Evolutionary conservation across 2,113 vertebrate genomes (phyloP).

Genomic region (Hydrolagus affinis): DNA sequence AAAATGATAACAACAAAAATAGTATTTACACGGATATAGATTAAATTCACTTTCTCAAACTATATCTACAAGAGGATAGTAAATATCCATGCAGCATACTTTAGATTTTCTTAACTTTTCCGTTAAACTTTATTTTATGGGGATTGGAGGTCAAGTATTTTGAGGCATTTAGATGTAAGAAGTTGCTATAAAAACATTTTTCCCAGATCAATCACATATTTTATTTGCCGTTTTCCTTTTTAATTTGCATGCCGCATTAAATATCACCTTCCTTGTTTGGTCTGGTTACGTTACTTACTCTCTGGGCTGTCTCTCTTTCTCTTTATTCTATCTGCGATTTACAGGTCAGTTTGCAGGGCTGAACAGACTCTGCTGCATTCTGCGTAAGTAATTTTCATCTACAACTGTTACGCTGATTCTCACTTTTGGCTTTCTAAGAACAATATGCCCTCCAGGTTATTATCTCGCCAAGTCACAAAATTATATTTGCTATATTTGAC

Average conservation of each 20-base stretch:
- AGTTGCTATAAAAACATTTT: conserved; percentile 40
- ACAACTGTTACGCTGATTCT: background rate
- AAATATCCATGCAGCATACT: background rate
- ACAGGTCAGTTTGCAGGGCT: conserved; percentile 93
- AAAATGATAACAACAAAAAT: too few relatives aligned
- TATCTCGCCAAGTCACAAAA: too few relatives aligned
- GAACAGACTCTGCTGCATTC: conserved; percentile 51
- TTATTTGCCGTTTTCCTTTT: conserved; percentile 38
- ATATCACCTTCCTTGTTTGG: conserved; percentile 47
- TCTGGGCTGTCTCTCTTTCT: conserved; percentile 47
- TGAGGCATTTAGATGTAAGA: conserved; percentile 34
- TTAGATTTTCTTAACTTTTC: background rate
- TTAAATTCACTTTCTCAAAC: too few relatives aligned
- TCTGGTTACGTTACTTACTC: conserved; percentile 55
- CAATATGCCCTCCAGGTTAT: too few relatives aligned
- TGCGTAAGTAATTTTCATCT: conserved; percentile 30
- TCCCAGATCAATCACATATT: conserved; percentile 34
- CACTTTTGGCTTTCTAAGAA: background rate
- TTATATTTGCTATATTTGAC: too few relatives aligned
- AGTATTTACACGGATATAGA: too few relatives aligned
- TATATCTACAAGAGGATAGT: too few relatives aligned
- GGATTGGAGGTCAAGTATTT: conserved; percentile 29
- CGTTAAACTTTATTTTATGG: background rate
- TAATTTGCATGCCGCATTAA: conserved; percentile 39
- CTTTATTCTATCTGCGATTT: conserved; percentile 61